A percentile compares a stretch with the other conserved stretches of the same genome.
phyloP scores from a whole-genome alignment of 2,113 vertebrate genomes.

The Cheilinus undulatus region DNA sequence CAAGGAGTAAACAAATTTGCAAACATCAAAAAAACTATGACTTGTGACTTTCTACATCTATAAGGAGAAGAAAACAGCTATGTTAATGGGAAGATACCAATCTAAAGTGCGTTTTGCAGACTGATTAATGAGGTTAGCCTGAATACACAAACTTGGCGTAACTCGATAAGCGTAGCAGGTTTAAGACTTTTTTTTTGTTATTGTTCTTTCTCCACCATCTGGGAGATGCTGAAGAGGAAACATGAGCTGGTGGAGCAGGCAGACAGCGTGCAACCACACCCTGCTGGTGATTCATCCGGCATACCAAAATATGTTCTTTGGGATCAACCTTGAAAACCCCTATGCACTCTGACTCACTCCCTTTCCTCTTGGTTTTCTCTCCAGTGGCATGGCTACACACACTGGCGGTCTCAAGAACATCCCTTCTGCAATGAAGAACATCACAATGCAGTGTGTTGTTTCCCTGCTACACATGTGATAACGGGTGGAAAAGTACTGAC shows the following conservation, averaged over 20 bases:
- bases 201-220: neutral
- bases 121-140: conserved; percentile 17
- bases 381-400: conserved; percentile 57
- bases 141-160: conserved; percentile 26
- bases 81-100: neutral
- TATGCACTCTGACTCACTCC: conserved; percentile 69
- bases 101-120: neutral
- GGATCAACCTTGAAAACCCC: conserved; percentile 62
- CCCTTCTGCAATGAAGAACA: conserved; percentile 37
- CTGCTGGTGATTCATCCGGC: conserved; percentile 68
- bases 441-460: conserved; percentile 61
- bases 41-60: too few relatives aligned
- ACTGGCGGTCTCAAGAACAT: conserved; percentile 44
- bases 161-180: neutral
- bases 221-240: conserved; percentile 33
- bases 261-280: conserved; percentile 51
- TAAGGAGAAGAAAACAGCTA: too few relatives aligned
- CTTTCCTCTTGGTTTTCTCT: conserved; percentile 38
- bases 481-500: conserved; percentile 71
- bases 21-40: neutral
- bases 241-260: conserved; percentile 36
- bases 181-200: neutral
- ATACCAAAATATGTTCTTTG: conserved; percentile 55
- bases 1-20: conserved; percentile 10
- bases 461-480: conserved; percentile 40